A percentile compares a stretch with the other conserved stretches of the same genome.
These are phyloP conservation scores for Tenebrosternarchus preto DNA, from an alignment of 2,113 vertebrate genomes.

Conservation along the genomic window DNA sequence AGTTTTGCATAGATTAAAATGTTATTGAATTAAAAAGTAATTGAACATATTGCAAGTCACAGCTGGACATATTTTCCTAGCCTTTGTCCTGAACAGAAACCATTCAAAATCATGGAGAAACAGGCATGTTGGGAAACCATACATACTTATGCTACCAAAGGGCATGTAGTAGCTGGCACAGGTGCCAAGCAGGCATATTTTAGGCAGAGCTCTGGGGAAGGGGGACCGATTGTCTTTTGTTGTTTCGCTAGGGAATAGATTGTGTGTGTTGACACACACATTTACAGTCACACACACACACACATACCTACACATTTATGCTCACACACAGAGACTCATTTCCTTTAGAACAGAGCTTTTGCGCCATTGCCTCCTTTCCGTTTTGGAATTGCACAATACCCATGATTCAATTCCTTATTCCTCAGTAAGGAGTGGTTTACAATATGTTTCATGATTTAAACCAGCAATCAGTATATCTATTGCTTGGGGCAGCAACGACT, in stretches of 20 bases:
- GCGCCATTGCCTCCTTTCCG: constrained; percentile 4
- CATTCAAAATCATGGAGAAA: background rate
- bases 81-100: constrained; percentile 3
- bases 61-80: background rate
- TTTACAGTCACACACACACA: background rate
- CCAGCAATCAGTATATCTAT: no score
- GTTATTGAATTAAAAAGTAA: background rate
- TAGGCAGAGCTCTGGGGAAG: background rate
- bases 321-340: constrained; percentile 14
- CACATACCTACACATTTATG: background rate
- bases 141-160: background rate
- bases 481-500: background rate
- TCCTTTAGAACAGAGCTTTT: constrained; percentile 12
- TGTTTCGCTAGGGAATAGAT: constrained; percentile 30
- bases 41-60: background rate
- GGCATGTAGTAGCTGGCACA: background rate
- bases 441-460: no score
- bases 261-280: background rate
- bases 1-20: no score
- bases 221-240: background rate
- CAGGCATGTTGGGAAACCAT: background rate
- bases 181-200: constrained; percentile 3
- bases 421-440: background rate
- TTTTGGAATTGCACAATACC: background rate
- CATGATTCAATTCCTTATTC: background rate